phyloP scores from a whole-genome alignment of 2,888 invertebrate genomes.

The Hipparchia sbordonii region DNA sequence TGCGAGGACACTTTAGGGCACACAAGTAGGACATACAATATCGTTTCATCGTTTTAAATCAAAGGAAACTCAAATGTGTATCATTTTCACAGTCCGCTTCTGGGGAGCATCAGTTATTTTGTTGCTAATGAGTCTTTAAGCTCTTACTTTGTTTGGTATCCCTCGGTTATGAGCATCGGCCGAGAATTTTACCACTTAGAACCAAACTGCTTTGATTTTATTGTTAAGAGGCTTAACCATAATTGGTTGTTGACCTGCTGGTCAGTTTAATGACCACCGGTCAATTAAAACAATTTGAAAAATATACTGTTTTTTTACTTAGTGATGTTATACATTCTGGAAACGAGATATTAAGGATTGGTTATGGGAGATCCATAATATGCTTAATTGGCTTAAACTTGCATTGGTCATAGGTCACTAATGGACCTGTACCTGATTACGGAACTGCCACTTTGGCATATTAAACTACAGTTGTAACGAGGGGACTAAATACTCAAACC shows the following conservation, averaged over 20 bases:
- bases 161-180: constrained; percentile 7
- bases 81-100: constrained; percentile 8
- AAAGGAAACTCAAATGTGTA: constrained; percentile 16
- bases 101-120: constrained; percentile 11
- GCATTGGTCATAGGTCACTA: neutral
- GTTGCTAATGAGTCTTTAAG: constrained; percentile 14
- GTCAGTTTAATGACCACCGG: neutral
- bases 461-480: neutral
- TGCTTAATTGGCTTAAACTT: neutral
- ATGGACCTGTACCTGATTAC: neutral
- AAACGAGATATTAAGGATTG: neutral
- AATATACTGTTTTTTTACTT: neutral
- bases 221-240: neutral
- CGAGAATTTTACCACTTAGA: neutral
- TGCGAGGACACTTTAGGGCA: constrained; percentile 4
- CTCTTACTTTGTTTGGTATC: constrained; percentile 13
- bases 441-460: neutral
- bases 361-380: neutral
- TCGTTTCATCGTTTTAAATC: constrained; percentile 10
- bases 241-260: neutral
- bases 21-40: constrained; percentile 18
- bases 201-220: constrained; percentile 10
- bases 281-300: neutral
- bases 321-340: neutral
- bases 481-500: neutral